Evolutionary conservation across 2,888 invertebrate species (phyloP).

Genomic region (Strigamia transsilvanica): DNA sequence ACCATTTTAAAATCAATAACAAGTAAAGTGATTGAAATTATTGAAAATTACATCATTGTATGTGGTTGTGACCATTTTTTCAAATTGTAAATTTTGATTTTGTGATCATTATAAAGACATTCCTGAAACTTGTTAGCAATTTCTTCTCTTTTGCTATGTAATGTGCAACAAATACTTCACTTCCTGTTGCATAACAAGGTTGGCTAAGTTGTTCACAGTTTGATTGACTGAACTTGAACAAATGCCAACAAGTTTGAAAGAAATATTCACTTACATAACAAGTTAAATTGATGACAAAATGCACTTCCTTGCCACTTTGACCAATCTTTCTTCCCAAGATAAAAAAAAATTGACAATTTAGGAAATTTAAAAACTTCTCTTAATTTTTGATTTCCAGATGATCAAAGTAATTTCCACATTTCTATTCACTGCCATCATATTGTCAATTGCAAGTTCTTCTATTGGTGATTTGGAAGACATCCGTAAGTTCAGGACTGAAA

Average conservation of each 20-base stretch:
- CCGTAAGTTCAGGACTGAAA: neutral
- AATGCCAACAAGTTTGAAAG: neutral
- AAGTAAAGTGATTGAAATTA: too few species aligned
- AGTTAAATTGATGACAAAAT: neutral
- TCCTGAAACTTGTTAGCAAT: neutral
- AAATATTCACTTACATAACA: neutral
- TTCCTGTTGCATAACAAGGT: conserved; percentile 4
- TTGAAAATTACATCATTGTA: too few species aligned
- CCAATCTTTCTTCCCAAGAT: neutral
- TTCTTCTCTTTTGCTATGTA: neutral
- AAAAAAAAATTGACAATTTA: neutral
- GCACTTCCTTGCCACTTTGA: neutral
- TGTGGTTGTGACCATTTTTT: too few species aligned
- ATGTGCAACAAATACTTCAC: conserved; percentile 6
- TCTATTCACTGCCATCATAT: neutral
- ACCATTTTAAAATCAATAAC: too few species aligned
- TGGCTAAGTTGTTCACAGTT: neutral
- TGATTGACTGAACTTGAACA: neutral
- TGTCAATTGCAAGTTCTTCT: conserved; percentile 29
- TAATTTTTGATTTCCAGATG: neutral
- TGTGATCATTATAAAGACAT: too few species aligned
- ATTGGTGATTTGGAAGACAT: conserved; percentile 24
- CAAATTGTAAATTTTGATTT: too few species aligned
- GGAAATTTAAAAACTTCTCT: neutral
- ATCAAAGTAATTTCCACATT: neutral